Conservation (phyloP, 2,797 vertebrate species). For the Novumbra hubbsi region DNA sequence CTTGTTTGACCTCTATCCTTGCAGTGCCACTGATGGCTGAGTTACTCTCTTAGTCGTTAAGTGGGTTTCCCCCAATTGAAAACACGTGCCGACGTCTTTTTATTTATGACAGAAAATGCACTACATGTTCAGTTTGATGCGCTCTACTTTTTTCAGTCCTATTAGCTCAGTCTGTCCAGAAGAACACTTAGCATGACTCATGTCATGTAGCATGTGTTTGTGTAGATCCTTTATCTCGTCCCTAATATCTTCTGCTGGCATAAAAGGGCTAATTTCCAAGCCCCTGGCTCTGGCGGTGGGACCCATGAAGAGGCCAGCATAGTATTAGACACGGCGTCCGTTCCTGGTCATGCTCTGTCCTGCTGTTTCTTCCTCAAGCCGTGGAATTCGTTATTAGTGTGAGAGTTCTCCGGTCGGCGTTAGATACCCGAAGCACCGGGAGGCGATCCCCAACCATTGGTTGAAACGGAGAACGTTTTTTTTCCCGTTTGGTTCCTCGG, state of each 20-base stretch:
- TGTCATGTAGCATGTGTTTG: too few species aligned
- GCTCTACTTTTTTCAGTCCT: background rate
- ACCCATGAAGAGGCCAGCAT: constrained; percentile 1
- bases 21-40: background rate
- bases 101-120: constrained; percentile 63
- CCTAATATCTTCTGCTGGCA: background rate
- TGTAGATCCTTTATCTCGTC: background rate
- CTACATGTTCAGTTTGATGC: constrained; percentile 20
- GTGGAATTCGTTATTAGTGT: background rate
- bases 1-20: background rate
- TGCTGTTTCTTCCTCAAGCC: background rate
- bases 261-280: too few species aligned
- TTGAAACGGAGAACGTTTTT: background rate
- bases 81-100: constrained; percentile 15
- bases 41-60: background rate
- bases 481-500: background rate
- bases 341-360: constrained; percentile 2
- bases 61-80: constrained; percentile 5
- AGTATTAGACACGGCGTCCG: background rate
- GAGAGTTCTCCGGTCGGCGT: background rate
- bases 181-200: background rate
- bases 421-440: background rate
- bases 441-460: background rate
- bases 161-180: background rate
- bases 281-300: background rate